Percentiles rank a stretch among this genome's conserved stretches.
Evolutionary conservation across 2,113 vertebrate genomes (phyloP).

Genomic region (Menura novaehollandiae): DNA sequence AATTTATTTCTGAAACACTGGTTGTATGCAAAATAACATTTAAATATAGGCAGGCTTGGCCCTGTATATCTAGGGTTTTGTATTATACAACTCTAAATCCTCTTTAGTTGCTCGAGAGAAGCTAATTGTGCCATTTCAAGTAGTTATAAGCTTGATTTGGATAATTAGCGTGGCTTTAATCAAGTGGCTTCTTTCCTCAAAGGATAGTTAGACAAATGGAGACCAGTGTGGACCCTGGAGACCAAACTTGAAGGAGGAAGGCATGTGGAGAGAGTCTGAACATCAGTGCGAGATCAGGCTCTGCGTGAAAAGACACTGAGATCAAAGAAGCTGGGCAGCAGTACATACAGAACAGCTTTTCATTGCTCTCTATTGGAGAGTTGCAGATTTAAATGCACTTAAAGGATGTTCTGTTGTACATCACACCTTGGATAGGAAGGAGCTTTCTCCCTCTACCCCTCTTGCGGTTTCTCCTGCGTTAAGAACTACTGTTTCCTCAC

Average conservation of each 20-base stretch:
- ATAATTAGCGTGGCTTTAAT: background rate
- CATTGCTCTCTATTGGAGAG: background rate
- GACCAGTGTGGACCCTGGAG: background rate
- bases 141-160: background rate
- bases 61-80: background rate
- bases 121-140: background rate
- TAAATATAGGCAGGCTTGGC: background rate
- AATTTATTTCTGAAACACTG: background rate
- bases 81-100: background rate
- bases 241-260: background rate
- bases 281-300: background rate
- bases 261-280: background rate
- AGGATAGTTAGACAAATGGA: background rate
- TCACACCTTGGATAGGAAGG: background rate
- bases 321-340: background rate
- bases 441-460: background rate
- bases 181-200: background rate
- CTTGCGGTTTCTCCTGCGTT: background rate
- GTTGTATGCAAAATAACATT: background rate
- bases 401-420: background rate
- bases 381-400: background rate
- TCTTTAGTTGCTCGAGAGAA: background rate
- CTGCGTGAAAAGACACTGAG: background rate
- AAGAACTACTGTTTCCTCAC: background rate
- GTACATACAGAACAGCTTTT: background rate